These are phyloP conservation scores for Tokudaia muenninki DNA, from an alignment of 2,797 vertebrate genomes.

Conservation along the genomic window DNA sequence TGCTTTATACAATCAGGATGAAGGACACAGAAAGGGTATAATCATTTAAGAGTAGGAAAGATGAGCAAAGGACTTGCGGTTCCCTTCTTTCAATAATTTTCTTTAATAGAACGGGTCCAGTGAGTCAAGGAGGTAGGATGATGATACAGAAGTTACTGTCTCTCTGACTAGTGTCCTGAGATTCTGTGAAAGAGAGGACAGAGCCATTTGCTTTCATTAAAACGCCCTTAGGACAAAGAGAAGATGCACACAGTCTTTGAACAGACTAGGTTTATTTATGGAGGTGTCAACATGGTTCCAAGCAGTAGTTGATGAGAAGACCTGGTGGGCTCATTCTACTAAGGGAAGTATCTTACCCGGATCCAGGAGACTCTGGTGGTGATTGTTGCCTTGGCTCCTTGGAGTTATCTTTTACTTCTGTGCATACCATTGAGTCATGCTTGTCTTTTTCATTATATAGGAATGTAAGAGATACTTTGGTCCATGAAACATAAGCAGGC, in stretches of 20 bases:
- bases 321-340: not conserved
- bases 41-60: conserved; percentile 41
- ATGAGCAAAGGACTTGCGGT: conserved; percentile 22
- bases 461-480: conserved; percentile 7
- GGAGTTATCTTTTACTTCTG: not conserved
- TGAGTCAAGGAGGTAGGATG: conserved; percentile 16
- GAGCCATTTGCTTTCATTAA: conserved; percentile 65
- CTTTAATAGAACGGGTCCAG: conserved; percentile 55
- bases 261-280: conserved; percentile 45
- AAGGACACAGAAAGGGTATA: conserved; percentile 2
- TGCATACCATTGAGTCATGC: not conserved
- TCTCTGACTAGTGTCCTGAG: conserved; percentile 23
- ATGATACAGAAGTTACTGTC: conserved; percentile 16
- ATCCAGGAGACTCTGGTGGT: not conserved
- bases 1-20: conserved; percentile 50
- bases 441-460: not conserved
- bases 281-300: not conserved
- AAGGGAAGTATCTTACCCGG: not conserved
- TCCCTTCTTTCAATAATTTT: conserved; percentile 55
- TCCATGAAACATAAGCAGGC: not conserved
- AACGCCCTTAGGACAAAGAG: not conserved
- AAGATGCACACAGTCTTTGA: not conserved
- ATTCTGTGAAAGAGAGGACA: conserved; percentile 57
- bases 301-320: not conserved
- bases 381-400: not conserved